These are phyloP conservation scores for Camponotus fellah DNA, from an alignment of 2,888 invertebrate species.

Conservation along the genomic window DNA sequence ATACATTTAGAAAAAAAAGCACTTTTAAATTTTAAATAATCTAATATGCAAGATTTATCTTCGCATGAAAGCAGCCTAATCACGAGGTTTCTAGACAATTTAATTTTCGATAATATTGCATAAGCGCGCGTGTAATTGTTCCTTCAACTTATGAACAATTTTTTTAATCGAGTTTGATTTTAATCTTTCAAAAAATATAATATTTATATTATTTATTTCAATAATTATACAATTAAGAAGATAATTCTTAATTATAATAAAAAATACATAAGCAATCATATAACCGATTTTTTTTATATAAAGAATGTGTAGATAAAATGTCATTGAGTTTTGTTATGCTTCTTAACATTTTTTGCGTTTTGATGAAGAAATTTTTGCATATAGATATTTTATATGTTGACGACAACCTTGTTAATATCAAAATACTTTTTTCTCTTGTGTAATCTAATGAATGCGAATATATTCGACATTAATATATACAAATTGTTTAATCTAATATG, in stretches of 20 bases:
- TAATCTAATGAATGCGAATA: background rate
- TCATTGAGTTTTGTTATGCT: background rate
- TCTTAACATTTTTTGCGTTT: background rate
- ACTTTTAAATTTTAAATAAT: no score
- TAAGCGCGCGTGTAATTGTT: no score
- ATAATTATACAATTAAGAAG: background rate
- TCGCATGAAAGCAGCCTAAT: no score
- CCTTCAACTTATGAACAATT: no score
- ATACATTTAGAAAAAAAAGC: no score
- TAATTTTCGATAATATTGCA: no score
- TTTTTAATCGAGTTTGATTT: no score
- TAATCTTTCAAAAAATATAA: no score
- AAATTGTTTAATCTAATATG: background rate
- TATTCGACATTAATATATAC: background rate
- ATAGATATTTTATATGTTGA: background rate
- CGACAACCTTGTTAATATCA: slow-evolving; percentile 17
- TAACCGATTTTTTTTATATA: background rate
- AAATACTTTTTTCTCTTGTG: slow-evolving; percentile 37
- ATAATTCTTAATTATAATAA: background rate
- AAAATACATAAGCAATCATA: background rate
- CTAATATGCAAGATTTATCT: no score
- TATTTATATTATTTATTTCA: no score
- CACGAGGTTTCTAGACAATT: no score
- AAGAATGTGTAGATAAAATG: background rate
- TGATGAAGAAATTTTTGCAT: background rate